Conservation (phyloP, 1,140 invertebrate species). For the Babylonia areolata region DNA sequence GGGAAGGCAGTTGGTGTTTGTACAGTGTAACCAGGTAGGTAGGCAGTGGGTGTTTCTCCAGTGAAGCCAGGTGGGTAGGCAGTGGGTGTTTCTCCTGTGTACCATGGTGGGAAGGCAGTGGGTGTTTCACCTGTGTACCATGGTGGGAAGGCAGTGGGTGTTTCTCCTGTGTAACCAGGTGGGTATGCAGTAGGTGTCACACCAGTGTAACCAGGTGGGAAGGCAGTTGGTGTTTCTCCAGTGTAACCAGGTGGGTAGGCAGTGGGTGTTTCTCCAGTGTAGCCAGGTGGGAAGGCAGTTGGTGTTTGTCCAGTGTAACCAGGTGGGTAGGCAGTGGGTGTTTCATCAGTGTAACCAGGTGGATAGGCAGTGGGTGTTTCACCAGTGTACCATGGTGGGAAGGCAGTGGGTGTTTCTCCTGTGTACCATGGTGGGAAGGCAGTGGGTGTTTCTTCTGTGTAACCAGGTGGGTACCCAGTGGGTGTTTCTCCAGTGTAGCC, state of each 20-base stretch:
- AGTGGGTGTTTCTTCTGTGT: constrained; percentile 19
- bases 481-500: constrained; percentile 21
- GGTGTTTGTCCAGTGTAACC: not conserved
- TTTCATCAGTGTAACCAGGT: not conserved
- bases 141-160: not conserved
- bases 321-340: constrained; percentile 9
- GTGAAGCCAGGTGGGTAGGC: not conserved
- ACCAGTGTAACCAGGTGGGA: constrained; percentile 7
- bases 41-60: no score
- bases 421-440: not conserved
- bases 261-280: constrained; percentile 20
- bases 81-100: constrained; percentile 28
- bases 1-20: constrained; percentile 13
- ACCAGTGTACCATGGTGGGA: constrained; percentile 1
- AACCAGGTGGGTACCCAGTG: not conserved
- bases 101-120: not conserved
- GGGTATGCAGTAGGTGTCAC: not conserved
- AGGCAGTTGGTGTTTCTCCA: not conserved
- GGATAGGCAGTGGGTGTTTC: constrained; percentile 6
- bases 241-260: constrained; percentile 7
- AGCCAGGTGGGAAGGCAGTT: constrained; percentile 1
- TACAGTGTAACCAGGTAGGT: not conserved
- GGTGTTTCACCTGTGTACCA: constrained; percentile 15
- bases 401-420: constrained; percentile 13
- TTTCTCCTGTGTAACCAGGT: constrained; percentile 3